Conservation (phyloP, 2,888 invertebrate genomes). For the Cephonodes hylas region DNA sequence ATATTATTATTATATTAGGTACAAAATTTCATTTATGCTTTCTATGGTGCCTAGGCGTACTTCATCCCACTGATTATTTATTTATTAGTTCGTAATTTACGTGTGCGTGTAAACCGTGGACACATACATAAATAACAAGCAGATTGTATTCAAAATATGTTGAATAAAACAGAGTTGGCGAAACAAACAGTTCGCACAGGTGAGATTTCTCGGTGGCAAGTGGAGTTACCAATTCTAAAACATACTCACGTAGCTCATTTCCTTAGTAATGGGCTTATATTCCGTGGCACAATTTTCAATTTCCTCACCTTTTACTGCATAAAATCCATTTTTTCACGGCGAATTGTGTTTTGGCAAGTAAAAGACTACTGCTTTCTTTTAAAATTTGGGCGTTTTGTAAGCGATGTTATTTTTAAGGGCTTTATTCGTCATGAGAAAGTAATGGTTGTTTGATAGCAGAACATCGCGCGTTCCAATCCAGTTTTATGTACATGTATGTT, state of each 20-base stretch:
- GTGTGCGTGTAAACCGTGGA: neutral
- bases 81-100: neutral
- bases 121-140: neutral
- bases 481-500: too few relatives aligned
- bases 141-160: too few relatives aligned
- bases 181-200: slow-evolving; percentile 19
- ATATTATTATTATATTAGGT: too few relatives aligned
- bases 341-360: slow-evolving; percentile 24
- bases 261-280: slow-evolving; percentile 77
- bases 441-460: too few relatives aligned
- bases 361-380: slow-evolving; percentile 15
- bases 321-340: slow-evolving; percentile 56
- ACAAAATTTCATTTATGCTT: too few relatives aligned
- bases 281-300: slow-evolving; percentile 78
- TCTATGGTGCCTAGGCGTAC: too few relatives aligned
- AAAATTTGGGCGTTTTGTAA: neutral
- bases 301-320: slow-evolving; percentile 73
- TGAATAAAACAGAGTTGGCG: neutral
- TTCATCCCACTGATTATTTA: neutral
- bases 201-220: slow-evolving; percentile 31
- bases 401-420: neutral
- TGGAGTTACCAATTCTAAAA: slow-evolving; percentile 56
- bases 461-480: too few relatives aligned
- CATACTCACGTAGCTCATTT: slow-evolving; percentile 77
- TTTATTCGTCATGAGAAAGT: too few relatives aligned